These are phyloP conservation scores for Caretta caretta DNA, from an alignment of 2,113 vertebrate genomes.

Conservation along the genomic window DNA sequence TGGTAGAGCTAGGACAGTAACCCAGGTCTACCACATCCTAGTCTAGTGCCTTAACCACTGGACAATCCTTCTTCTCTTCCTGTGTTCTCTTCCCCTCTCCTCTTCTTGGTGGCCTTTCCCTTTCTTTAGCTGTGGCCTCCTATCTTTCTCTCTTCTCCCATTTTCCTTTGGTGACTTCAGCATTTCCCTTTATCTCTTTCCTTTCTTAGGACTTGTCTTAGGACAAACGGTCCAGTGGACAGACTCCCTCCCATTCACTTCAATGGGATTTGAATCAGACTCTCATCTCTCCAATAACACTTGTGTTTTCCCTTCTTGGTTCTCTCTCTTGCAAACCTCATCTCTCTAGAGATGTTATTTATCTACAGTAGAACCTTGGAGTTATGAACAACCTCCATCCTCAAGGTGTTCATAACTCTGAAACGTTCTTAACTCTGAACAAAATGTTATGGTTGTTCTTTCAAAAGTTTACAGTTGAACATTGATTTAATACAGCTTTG, in stretches of 20 bases:
- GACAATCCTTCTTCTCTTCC: not conserved
- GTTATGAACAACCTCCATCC: no score
- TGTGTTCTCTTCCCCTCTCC: not conserved
- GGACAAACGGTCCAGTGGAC: not conserved
- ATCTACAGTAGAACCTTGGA: no score
- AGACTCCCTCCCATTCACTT: not conserved
- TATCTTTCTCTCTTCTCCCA: accelerated
- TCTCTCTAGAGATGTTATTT: not conserved
- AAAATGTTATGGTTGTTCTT: no score
- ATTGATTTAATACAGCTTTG: no score
- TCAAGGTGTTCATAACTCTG: no score
- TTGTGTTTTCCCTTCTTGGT: not conserved
- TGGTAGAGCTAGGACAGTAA: not conserved
- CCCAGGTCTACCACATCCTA: not conserved
- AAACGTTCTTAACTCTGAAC: no score
- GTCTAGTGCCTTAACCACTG: not conserved
- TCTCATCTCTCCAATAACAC: not conserved
- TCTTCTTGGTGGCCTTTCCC: not conserved
- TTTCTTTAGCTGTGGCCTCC: not conserved
- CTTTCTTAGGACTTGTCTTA: not conserved
- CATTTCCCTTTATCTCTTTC: not conserved
- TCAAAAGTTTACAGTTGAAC: no score
- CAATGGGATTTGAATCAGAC: not conserved
- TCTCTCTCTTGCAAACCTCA: not conserved
- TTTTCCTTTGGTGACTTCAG: accelerated